Evolutionary conservation across 2,113 vertebrate species (phyloP), one percentile per base, ranked within the genome.

Genomic region (Noturus placidus): DNA sequence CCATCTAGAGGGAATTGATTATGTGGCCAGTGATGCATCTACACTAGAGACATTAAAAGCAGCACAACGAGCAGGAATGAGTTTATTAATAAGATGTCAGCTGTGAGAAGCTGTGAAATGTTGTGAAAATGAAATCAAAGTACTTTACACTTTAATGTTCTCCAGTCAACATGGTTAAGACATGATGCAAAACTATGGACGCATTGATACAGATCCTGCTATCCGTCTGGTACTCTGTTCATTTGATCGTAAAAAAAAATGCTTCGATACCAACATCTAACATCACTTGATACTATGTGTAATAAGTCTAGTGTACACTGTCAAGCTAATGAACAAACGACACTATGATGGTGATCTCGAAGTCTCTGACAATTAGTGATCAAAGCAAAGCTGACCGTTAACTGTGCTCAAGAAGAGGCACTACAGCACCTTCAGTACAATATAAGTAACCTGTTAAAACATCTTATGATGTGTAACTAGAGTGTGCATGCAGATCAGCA

Each of bases 71-170:
- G 91, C 86, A 90, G 42, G 79, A 54, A 87, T 57, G 20, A 25
- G 54, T 52, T 78, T 92, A 93, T 95, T 94, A 94, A 94, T 95
- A 94, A 91, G 84, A 84, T 82, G 83, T 82, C 89, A 86, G 82
- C 84, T 61, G 15, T 46, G 27, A 33, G 52, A 65, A 15, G 20
- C 46, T 50, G 9, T 54, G n/a, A 33, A 70, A 70, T 84, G 70
- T 57, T 27, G 19, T 38, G 69, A 72, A 72, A 72, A 72, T 74
- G 35, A 74, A 72, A 42, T 72, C 33, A 57, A 87, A 70, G 87
- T 56, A 67, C 33, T 67, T 57, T 69, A 85, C 65, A 63, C 57
- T 85, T 78, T 85, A n/a, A 65, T 63, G 61, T 33, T 33, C 13
- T 86, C 42, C 33, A 42, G 86, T 52, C 67, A 35, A 52, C 82